Conservation (phyloP, 2,888 invertebrate genomes). For the Trichogramma dendrolimi region DNA sequence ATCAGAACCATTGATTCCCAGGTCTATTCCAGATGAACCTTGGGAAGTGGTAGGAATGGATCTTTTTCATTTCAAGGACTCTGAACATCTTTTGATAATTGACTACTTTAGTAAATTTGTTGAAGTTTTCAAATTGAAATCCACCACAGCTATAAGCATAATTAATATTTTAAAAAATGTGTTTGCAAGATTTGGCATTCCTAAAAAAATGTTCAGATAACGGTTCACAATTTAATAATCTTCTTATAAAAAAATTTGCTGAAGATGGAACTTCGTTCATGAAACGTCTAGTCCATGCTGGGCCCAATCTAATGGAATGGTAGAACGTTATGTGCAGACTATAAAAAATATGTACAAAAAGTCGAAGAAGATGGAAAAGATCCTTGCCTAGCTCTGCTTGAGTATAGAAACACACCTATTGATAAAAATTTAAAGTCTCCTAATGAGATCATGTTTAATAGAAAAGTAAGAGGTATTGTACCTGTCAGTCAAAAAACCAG, state of each 20-base stretch:
- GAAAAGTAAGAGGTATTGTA: slow-evolving; percentile 27
- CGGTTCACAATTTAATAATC: slow-evolving; percentile 26
- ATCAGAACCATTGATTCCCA: slow-evolving; percentile 7
- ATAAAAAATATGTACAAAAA: slow-evolving; percentile 33
- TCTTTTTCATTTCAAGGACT: slow-evolving; percentile 12
- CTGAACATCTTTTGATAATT: slow-evolving; percentile 1
- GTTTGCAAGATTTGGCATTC: slow-evolving; percentile 23
- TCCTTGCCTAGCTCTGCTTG: slow-evolving; percentile 27
- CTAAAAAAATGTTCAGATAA: slow-evolving; percentile 26
- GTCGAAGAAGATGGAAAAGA: slow-evolving; percentile 25
- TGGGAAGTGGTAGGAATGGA: slow-evolving; percentile 17
- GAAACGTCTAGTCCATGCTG: slow-evolving; percentile 20
- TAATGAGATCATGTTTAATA: slow-evolving; percentile 29
- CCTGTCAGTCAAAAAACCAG: slow-evolving; percentile 11
- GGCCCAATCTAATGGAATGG: slow-evolving; percentile 28
- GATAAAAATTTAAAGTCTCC: slow-evolving; percentile 27
- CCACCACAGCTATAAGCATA: background rate
- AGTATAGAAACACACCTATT: slow-evolving; percentile 34
- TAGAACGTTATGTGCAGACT: slow-evolving; percentile 30
- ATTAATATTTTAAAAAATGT: slow-evolving; percentile 13
- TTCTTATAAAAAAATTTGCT: slow-evolving; percentile 22
- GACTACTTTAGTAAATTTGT: slow-evolving; percentile 22
- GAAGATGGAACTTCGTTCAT: slow-evolving; percentile 23
- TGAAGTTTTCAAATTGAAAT: slow-evolving; percentile 11
- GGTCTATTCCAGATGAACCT: slow-evolving; percentile 9